These are phyloP conservation scores for Hypomesus transpacificus DNA, from an alignment of 2,113 vertebrate species.

Conservation along the genomic window DNA sequence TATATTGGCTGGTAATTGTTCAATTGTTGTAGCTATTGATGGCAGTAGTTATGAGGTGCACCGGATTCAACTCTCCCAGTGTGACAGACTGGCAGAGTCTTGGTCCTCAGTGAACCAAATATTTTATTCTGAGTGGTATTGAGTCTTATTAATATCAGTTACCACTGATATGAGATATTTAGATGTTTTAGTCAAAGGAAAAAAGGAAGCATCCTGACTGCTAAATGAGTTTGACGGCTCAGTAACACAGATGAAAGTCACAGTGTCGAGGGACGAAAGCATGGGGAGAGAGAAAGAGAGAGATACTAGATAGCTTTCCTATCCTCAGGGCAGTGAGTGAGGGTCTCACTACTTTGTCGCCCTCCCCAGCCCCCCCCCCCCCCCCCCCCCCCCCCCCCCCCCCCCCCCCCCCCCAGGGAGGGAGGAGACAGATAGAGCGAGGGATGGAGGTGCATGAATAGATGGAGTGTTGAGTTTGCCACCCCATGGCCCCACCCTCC, in stretches of 20 bases:
- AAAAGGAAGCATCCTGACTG: slow-evolving; percentile 68
- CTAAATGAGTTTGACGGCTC: slow-evolving; percentile 72
- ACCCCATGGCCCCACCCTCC: no score
- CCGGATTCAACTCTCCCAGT: no score
- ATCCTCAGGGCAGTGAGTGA: slow-evolving; percentile 68
- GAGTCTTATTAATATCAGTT: background rate
- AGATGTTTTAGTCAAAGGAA: slow-evolving; percentile 64
- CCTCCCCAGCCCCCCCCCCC: slow-evolving; percentile 11
- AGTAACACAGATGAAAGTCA: slow-evolving; percentile 75
- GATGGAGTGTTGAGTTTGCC: no score
- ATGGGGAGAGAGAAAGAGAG: slow-evolving; percentile 17
- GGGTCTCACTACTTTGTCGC: slow-evolving; percentile 62
- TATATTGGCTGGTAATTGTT: no score
- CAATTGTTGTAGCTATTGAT: no score
- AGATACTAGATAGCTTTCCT: slow-evolving; percentile 73
- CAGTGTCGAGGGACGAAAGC: slow-evolving; percentile 63
- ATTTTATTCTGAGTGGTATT: no score
- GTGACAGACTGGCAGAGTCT: no score
- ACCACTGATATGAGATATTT: slow-evolving; percentile 65
- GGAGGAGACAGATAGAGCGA: no score
- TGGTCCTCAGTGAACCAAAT: no score
- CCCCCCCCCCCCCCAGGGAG: slow-evolving; percentile 14
- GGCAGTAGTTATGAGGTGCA: no score
- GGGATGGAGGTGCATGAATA: no score
- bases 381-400: slow-evolving; percentile 33